A percentile compares a stretch with the other conserved stretches of the same genome.
These are phyloP conservation scores for Macquaria ambigua DNA, from an alignment of 2,113 vertebrate genomes.

Conservation along the genomic window DNA sequence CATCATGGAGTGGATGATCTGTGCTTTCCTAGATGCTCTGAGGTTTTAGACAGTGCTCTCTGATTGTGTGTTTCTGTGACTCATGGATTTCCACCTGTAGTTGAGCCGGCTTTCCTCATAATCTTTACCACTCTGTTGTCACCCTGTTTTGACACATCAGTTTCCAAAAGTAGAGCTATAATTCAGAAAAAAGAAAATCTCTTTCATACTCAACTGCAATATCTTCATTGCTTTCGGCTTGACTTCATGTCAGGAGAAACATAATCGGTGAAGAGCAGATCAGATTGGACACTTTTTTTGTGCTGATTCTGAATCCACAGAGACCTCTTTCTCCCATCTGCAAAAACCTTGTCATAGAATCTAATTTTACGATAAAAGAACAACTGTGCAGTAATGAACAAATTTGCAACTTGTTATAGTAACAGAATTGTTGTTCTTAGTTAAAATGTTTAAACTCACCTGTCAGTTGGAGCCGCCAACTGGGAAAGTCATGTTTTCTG, in stretches of 20 bases:
- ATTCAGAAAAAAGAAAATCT: neutral
- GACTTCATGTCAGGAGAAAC: neutral
- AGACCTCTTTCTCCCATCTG: neutral
- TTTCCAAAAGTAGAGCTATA: neutral
- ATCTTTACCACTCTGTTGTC: neutral
- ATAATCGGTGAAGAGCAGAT: neutral
- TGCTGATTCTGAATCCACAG: neutral
- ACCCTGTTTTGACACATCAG: neutral
- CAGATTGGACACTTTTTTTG: neutral
- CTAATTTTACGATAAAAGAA: neutral
- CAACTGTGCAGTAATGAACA: neutral
- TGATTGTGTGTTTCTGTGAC: conserved; percentile 19
- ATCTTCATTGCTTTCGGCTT: neutral
- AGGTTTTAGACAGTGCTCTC: neutral
- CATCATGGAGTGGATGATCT: neutral
- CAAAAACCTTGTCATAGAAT: neutral
- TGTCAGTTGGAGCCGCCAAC: neutral
- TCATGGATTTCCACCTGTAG: conserved; percentile 1
- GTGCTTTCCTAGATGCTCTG: neutral
- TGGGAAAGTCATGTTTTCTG: neutral
- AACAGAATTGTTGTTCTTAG: neutral
- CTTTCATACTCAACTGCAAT: no score
- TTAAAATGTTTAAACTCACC: neutral
- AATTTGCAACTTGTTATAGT: neutral
- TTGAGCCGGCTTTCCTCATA: conserved; percentile 2